Evolutionary conservation across 2,797 vertebrate genomes (phyloP).

Genomic region (Morelia viridis): DNA sequence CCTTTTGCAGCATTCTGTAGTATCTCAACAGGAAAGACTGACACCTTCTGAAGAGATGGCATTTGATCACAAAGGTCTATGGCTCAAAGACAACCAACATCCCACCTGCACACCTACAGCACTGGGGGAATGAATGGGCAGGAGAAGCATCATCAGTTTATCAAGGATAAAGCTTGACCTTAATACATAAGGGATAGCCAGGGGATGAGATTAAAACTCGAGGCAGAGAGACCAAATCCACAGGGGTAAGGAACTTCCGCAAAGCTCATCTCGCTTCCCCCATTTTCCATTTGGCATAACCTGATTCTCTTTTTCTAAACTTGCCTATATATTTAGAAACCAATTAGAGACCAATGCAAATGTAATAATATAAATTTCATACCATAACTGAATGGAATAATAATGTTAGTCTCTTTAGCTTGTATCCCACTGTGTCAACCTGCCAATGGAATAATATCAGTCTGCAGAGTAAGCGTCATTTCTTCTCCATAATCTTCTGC

Average conservation of each 20-base stretch:
- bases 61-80: neutral
- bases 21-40: rapidly evolving
- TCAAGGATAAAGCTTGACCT: neutral
- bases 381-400: neutral
- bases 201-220: neutral
- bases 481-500: neutral
- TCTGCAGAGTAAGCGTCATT: neutral
- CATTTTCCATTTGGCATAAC: neutral
- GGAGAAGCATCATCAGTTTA: neutral
- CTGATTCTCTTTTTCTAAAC: neutral
- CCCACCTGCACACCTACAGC: rapidly evolving
- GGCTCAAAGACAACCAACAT: neutral
- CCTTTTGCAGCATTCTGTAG: rapidly evolving
- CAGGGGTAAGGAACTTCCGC: neutral
- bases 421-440: neutral
- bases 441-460: neutral
- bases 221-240: neutral
- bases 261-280: neutral
- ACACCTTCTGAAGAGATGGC: rapidly evolving
- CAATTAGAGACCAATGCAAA: neutral
- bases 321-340: neutral
- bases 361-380: neutral
- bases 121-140: neutral
- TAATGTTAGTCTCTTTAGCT: neutral
- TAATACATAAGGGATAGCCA: neutral